Evolutionary conservation across 2,888 invertebrate genomes (phyloP).

Genomic region (Eudemis profundana): DNA sequence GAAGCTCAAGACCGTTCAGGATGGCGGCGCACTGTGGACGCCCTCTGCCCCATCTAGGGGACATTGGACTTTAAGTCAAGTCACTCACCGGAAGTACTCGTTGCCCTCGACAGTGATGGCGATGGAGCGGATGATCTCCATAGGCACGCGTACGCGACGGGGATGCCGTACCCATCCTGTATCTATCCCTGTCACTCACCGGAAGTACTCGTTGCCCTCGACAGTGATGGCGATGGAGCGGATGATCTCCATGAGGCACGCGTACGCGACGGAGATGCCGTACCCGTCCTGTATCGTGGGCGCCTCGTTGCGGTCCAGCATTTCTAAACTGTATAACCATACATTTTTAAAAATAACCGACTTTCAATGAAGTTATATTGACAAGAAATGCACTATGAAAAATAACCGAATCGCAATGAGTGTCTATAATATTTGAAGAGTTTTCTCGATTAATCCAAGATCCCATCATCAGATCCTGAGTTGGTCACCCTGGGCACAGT

Average conservation of each 20-base stretch:
- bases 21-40: too few relatives aligned
- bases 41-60: too few relatives aligned
- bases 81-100: conserved; percentile 79
- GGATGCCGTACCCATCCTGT: conserved; percentile 74
- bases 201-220: conserved; percentile 84
- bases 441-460: too few relatives aligned
- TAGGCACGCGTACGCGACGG: conserved; percentile 97
- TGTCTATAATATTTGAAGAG: too few relatives aligned
- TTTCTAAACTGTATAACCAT: conserved; percentile 91
- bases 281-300: conserved; percentile 98
- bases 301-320: conserved; percentile 97
- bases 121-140: conserved; percentile 95
- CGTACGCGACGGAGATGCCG: conserved; percentile 97
- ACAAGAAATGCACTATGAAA: too few relatives aligned
- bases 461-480: too few relatives aligned
- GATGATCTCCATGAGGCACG: conserved; percentile 96
- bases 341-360: too few relatives aligned
- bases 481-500: too few relatives aligned
- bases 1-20: too few relatives aligned
- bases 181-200: conserved; percentile 54
- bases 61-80: too few relatives aligned
- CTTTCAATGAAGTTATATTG: too few relatives aligned
- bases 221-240: conserved; percentile 92
- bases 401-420: too few relatives aligned
- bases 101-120: conserved; percentile 89